Evolutionary conservation across 2,888 invertebrate species (phyloP), one percentile per base, ranked within the genome.

Genomic region (Orthosia incerta): DNA sequence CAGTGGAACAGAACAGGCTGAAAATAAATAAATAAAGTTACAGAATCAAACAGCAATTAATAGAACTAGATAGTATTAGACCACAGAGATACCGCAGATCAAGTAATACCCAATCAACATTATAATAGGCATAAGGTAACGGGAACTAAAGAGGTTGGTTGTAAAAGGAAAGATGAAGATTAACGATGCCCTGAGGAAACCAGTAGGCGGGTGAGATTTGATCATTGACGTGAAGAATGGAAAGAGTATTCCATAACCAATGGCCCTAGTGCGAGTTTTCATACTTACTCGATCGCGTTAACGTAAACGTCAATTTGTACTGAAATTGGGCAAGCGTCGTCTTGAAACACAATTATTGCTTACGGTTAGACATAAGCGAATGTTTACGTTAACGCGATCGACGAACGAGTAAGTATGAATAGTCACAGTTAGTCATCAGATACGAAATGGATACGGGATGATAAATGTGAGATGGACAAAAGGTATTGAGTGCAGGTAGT

Each of bases 111-210:
- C 51, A 66, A 66, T 71, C 69, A 82, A 67, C 31, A 45, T 55
- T 62, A 71, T 63, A 64, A 76, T 51, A 70, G 50, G 45, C 26
- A 39, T 26, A 7, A 9, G 26, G 26, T 79, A 84, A 86, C 86
- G 85, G 84, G 26, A 86, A 26, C 53, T 61, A 20, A 55, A 57
- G 20, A 61, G 56, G 55, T 50, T 51, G 20, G 31, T 53, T 71
- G 61, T 81, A 76, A 69, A 81, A 77, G 73, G 77, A 39, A 57
- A 53, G 46, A 79, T 71, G 57, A 67, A 66, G 78, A 82, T 71
- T 68, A 64, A 73, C 31, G 20, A 57, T 63, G 59, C 50, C 23
- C 70, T 50, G 62, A 81, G 50, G 67, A 70, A 61, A 59, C 15
- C 15, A 53, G 79, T 86, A 31, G 82, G 82, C 61, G 74, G n/a